Base-by-base conservation (phyloP, 2,797 vertebrate genomes). In the Tenualosa ilisha region DNA sequence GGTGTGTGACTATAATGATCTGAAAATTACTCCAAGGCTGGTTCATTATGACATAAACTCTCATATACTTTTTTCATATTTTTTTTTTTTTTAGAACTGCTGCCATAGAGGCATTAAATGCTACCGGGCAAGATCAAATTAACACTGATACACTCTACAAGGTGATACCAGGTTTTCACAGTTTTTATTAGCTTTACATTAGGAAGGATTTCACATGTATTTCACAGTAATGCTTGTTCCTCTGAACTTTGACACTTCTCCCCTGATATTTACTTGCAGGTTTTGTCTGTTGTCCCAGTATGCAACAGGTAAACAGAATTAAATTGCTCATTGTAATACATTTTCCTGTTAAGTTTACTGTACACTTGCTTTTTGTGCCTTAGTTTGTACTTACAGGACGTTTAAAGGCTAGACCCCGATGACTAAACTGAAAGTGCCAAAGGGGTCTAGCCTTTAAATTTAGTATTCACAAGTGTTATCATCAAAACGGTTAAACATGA, bases 31-130 rank as follows among this genome's bases (percentile, higher is more conserved):
- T 17, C 68, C 13, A 17, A 37, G 15, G 37, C 68, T 68, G 9
- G 8, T 51, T 9, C 9, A 51, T 51, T 51, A 9, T 51, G 46
- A 46, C 46, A 46, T 51, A 51, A 12, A n/a, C n/a, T n/a, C 7
- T 51, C 50, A 51, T 51, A 51, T 51, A 5, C 43, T 3, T 46
- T 50, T 85, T 7, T 49, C 81, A 89, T 2, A 20, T 88, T 61
- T 89, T 53, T 8, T 54, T 17, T 54, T 54, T 54, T 22, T 56
- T 56, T 87, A 99, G 98, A 92, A 95, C 96, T n/a, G 91, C 93
- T 51, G 97, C 98, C 85, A 95, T 94, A 88, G 96, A 94, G 92
- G 97, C 96, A 26, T 90, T 99, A 46, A 98, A 99, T 89, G 91
- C 92, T 43, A 99, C 96, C 0, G 97, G 97, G 59, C 96, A 97